Percentiles rank a stretch among this genome's conserved stretches.
These are phyloP conservation scores for Hirundo rustica DNA, from an alignment of 2,797 vertebrate genomes.

Conservation along the genomic window DNA sequence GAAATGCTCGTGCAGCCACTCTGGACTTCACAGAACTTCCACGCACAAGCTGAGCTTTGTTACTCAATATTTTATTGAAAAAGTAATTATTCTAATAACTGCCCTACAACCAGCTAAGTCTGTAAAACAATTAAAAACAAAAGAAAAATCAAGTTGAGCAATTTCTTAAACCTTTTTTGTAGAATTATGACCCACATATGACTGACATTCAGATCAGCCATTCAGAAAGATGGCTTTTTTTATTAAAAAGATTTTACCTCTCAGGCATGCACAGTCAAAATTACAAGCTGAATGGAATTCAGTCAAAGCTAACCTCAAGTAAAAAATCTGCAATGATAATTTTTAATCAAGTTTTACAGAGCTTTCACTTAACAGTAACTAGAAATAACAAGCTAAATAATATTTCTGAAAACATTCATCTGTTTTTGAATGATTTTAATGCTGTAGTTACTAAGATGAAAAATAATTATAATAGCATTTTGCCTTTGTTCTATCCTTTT, in stretches of 20 bases:
- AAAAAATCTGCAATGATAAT: not conserved
- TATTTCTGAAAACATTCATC: not conserved
- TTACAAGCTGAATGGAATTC: not conserved
- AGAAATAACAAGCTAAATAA: not conserved
- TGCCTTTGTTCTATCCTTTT: not conserved
- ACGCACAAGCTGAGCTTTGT: not conserved
- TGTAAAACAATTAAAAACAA: not conserved
- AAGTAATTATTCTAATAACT: not conserved
- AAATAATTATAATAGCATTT: not conserved
- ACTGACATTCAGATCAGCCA: not conserved
- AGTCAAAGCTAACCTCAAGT: not conserved
- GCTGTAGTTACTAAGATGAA: not conserved
- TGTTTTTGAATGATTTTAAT: not conserved
- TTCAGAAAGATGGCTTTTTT: accelerated
- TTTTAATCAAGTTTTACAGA: not conserved
- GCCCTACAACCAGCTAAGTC: not conserved
- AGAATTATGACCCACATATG: not conserved
- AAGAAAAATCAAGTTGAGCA: not conserved
- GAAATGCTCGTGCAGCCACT: not conserved
- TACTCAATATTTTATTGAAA: not conserved
- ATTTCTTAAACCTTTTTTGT: not conserved
- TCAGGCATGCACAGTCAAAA: not conserved
- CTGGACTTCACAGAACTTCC: not conserved
- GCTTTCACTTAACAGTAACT: not conserved
- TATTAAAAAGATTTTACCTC: not conserved